Evolutionary conservation across 2,888 invertebrate species (phyloP).

Genomic region (Drosophila kuntzei): DNA sequence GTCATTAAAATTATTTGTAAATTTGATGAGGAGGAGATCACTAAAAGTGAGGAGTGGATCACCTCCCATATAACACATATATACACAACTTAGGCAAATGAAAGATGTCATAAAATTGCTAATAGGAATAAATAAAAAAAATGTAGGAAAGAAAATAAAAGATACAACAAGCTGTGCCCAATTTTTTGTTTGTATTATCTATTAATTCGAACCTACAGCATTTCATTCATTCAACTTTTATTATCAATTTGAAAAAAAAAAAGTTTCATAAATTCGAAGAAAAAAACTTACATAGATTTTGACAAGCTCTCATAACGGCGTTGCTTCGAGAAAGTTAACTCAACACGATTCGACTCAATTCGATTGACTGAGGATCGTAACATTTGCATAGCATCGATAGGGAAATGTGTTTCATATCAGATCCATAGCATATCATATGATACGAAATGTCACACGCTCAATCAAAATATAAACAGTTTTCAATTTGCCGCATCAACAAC

Average conservation of each 20-base stretch:
- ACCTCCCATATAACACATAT: constrained; percentile 16
- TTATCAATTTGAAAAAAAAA: constrained; percentile 58
- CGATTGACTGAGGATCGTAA: constrained; percentile 28
- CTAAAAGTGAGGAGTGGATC: neutral
- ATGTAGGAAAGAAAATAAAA: constrained; percentile 5
- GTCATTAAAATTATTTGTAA: constrained; percentile 38
- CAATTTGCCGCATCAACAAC: constrained; percentile 22
- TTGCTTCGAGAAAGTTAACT: constrained; percentile 57
- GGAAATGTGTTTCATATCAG: constrained; percentile 16
- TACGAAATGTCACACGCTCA: constrained; percentile 24
- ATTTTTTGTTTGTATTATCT: constrained; percentile 49
- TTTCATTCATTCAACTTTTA: constrained; percentile 59
- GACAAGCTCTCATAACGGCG: constrained; percentile 56
- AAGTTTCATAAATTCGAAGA: constrained; percentile 61
- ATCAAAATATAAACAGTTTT: constrained; percentile 22
- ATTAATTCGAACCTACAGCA: constrained; percentile 42
- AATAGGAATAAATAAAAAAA: constrained; percentile 50
- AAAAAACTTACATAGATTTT: constrained; percentile 41
- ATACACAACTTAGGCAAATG: constrained; percentile 70
- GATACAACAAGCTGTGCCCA: constrained; percentile 47
- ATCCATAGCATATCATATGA: constrained; percentile 32
- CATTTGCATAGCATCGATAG: constrained; percentile 40
- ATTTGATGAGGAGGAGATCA: neutral
- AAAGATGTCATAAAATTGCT: constrained; percentile 71
- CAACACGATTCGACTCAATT: constrained; percentile 31